Conservation (phyloP, 2,797 vertebrate genomes). For the Yasuhikotakia modesta region DNA sequence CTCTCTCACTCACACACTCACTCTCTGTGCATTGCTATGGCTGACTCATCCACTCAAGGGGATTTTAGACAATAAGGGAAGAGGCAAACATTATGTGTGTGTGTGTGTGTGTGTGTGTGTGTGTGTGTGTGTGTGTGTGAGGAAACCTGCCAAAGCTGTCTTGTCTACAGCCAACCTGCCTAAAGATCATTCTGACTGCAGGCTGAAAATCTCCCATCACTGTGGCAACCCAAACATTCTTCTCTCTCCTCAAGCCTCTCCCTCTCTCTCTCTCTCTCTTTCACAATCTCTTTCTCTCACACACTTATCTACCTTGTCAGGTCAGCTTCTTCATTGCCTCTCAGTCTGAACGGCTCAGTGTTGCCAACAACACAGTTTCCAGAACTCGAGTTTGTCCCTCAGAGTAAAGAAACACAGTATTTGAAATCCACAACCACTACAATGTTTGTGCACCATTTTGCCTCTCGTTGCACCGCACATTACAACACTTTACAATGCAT, state of each 20-base stretch:
- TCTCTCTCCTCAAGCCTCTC: slow-evolving; percentile 35
- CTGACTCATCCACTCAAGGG: slow-evolving; percentile 41
- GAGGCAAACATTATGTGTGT: slow-evolving; percentile 21
- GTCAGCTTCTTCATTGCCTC: slow-evolving; percentile 49
- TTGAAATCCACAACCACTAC: slow-evolving; percentile 19
- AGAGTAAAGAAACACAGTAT: slow-evolving; percentile 25
- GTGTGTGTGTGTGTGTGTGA: slow-evolving; percentile 9
- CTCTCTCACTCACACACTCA: no score
- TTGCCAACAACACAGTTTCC: slow-evolving; percentile 37
- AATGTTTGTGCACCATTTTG: neutral
- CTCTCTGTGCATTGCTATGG: slow-evolving; percentile 23
- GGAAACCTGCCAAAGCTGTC: slow-evolving; percentile 47
- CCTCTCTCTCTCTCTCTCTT: neutral
- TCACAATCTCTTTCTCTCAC: slow-evolving; percentile 16
- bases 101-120: slow-evolving; percentile 21
- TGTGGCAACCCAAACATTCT: slow-evolving; percentile 47
- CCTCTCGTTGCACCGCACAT: neutral
- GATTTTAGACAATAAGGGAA: slow-evolving; percentile 40
- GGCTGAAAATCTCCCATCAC: slow-evolving; percentile 50
- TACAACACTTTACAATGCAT: neutral
- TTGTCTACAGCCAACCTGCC: slow-evolving; percentile 50
- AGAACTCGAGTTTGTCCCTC: slow-evolving; percentile 27
- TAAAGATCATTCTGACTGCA: slow-evolving; percentile 49
- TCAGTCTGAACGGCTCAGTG: slow-evolving; percentile 44
- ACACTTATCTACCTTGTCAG: slow-evolving; percentile 48